Evolutionary conservation across 30 jellyfish, hydroid and myxozoan genomes (phyloP), one percentile per base, ranked within the genome.

Genomic region (Cassiopea xamachana): DNA sequence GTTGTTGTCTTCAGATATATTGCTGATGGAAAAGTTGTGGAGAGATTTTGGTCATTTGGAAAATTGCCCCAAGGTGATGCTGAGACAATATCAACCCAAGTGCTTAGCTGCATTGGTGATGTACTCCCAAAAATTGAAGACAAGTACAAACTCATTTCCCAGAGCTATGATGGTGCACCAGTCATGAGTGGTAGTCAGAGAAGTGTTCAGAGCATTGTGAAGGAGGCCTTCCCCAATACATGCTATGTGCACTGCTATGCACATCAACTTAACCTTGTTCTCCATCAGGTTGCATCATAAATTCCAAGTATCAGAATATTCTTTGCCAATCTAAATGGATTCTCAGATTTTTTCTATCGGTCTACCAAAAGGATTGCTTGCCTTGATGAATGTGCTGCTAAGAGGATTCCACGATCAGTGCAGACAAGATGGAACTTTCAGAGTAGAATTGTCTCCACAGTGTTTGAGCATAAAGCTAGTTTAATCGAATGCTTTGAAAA

Each of bases 221-320:
- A 73, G 50, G 67, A 79, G 18, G 3, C 80, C 10, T 88, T 60
- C 47, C 95, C 90, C 4, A 61, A 88, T 71, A 77, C 86, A 14
- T 78, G 51, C 49, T 79, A 18, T 88, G 95, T 88, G 9, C 85
- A 88, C 44, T 88, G 95, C 62, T 88, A 88, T 79, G 95, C 95
- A 19, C 95, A 88, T 60, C 95, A 88, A 70, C 89, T 75, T 18
- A 75, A 88, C 69, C 86, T 88, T 39, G 80, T 88, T 14, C 67
- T 88, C 61, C 90, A 88, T 46, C 79, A 79, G 69, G 90, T 68
- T 7, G 86, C 51, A 14, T 45, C 83, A 17, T 61, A 84, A 39
- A 84, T 64, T 82, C 73, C 90, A 2, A 16, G n/a, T 7, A 19
- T 84, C 17, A 71, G 75, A 48, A 18, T 84, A 1, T 84, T 84